These are phyloP conservation scores for Itoplectis maculator DNA, from an alignment of 2,888 invertebrate genomes.

Conservation along the genomic window DNA sequence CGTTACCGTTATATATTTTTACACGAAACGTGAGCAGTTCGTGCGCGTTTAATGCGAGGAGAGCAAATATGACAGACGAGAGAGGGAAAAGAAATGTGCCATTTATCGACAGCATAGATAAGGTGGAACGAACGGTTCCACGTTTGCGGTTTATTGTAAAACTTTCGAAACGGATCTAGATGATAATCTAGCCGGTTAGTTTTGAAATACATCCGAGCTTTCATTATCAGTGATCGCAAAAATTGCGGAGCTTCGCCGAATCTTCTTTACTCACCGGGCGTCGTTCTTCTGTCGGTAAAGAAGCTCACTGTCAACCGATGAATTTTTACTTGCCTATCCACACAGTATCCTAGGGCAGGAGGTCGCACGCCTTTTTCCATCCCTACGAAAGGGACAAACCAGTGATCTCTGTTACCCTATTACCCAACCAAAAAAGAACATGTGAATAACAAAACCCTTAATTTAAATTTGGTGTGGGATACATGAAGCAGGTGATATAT, in stretches of 20 bases:
- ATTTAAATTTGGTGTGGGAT: not conserved
- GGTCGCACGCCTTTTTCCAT: not conserved
- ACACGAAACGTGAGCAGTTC: not conserved
- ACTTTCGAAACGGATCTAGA: not conserved
- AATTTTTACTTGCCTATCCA: not conserved
- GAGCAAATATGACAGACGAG: not conserved
- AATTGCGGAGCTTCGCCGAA: too few species aligned
- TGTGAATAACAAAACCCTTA: not conserved
- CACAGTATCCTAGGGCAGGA: not conserved
- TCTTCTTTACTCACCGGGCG: too few species aligned
- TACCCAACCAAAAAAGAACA: not conserved
- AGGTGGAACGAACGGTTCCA: too few species aligned
- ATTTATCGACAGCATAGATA: not conserved
- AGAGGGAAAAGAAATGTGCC: not conserved
- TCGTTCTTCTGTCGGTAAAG: not conserved
- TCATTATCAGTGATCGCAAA: not conserved
- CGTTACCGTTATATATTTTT: constrained; percentile 3
- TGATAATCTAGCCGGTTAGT: not conserved
- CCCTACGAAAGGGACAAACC: not conserved
- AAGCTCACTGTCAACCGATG: not conserved
- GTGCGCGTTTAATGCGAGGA: not conserved
- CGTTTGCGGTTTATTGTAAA: not conserved
- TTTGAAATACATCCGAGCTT: not conserved
- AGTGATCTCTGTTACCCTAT: not conserved
- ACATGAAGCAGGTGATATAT: not conserved